Conservation (phyloP, 2,888 invertebrate genomes). For the Parascotia fuliginaria region DNA sequence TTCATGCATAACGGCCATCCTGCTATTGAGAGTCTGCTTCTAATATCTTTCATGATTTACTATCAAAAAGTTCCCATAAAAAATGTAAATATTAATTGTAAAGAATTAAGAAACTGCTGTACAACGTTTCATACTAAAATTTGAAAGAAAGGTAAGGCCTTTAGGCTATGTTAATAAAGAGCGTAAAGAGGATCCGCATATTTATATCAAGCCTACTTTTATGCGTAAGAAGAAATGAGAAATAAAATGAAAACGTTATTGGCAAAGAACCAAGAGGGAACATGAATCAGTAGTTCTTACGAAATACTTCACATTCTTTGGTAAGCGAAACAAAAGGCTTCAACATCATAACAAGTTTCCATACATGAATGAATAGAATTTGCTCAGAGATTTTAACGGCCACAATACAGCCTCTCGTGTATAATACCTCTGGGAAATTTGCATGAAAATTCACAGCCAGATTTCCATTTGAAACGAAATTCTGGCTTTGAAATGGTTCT, state of each 20-base stretch:
- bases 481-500: constrained; percentile 41
- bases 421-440: constrained; percentile 50
- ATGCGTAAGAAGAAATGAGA: background rate
- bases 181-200: background rate
- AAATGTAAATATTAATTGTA: background rate
- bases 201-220: background rate
- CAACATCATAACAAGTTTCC: constrained; percentile 34
- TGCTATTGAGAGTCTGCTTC: constrained; percentile 1
- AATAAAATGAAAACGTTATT: background rate
- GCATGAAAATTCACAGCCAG: constrained; percentile 49
- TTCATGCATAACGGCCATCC: constrained; percentile 1
- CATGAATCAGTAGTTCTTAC: background rate
- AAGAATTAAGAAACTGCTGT: background rate
- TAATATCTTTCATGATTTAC: background rate
- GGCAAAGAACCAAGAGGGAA: background rate
- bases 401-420: constrained; percentile 34
- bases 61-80: background rate
- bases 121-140: background rate
- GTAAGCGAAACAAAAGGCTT: constrained; percentile 32
- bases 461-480: constrained; percentile 51
- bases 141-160: background rate
- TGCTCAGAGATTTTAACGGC: constrained; percentile 41
- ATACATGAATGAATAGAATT: constrained; percentile 39
- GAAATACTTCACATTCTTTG: constrained; percentile 2
- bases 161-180: background rate